Evolutionary conservation across 2,113 vertebrate genomes (phyloP).

Genomic region (Numenius arquata): DNA sequence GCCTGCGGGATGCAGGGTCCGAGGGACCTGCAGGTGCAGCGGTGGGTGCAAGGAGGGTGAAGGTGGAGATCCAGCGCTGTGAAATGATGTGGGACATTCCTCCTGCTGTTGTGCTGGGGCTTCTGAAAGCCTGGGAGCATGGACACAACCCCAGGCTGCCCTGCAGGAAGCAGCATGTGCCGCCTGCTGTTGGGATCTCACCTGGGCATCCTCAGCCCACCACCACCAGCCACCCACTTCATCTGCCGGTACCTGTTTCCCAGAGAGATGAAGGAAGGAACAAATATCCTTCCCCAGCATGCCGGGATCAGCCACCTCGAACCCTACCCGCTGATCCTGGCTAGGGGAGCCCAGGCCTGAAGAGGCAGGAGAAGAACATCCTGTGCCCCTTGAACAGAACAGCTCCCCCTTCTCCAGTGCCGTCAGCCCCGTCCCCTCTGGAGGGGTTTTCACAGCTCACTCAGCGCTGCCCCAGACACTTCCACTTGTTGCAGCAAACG

Average conservation of each 20-base stretch:
- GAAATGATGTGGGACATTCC: not conserved
- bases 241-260: not conserved
- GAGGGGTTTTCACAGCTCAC: not conserved
- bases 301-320: not conserved
- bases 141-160: fast-evolving
- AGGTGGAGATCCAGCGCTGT: not conserved
- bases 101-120: not conserved
- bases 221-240: not conserved
- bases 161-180: not conserved
- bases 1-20: not conserved
- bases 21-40: not conserved
- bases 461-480: not conserved
- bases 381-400: not conserved
- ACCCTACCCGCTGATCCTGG: fast-evolving
- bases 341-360: not conserved
- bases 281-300: not conserved
- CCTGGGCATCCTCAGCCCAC: not conserved
- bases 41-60: not conserved
- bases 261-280: not conserved
- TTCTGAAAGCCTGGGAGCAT: not conserved
- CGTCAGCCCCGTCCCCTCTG: not conserved
- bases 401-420: not conserved
- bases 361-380: not conserved
- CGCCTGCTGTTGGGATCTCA: not conserved
- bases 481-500: not conserved